A percentile compares a stretch with the other conserved stretches of the same genome.
Conservation (phyloP, 2,113 vertebrate genomes). For the Ursus arctos region DNA sequence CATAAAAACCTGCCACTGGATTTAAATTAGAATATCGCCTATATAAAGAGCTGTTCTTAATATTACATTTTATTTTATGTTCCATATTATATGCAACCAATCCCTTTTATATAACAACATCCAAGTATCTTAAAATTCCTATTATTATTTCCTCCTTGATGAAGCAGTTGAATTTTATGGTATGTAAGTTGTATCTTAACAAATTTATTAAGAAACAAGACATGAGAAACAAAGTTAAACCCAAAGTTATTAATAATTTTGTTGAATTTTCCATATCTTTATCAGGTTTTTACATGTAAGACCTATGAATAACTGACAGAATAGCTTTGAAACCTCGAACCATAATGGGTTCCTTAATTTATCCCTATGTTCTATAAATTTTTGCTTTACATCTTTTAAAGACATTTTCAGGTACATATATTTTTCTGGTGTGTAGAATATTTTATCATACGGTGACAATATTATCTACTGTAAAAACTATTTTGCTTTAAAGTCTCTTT, state of each 20-base stretch:
- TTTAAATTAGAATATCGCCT: neutral
- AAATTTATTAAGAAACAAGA: neutral
- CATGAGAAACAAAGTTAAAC: neutral
- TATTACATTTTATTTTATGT: neutral
- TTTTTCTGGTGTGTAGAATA: neutral
- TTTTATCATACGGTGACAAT: neutral
- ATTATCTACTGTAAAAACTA: neutral
- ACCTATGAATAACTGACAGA: neutral
- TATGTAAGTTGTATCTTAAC: neutral
- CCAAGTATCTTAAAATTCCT: neutral
- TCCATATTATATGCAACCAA: neutral
- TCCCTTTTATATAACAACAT: neutral
- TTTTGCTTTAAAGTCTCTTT: neutral
- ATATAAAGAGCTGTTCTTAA: neutral
- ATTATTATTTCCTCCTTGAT: neutral
- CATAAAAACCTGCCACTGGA: neutral
- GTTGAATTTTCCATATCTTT: neutral
- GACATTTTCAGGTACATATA: neutral
- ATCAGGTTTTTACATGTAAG: neutral
- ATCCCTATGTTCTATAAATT: neutral
- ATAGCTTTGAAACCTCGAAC: neutral
- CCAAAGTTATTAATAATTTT: neutral
- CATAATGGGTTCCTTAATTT: neutral
- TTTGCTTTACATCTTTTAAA: neutral
- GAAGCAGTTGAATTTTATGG: neutral